These are phyloP conservation scores for Maniola hyperantus DNA, from an alignment of 2,888 invertebrate species.

Conservation along the genomic window DNA sequence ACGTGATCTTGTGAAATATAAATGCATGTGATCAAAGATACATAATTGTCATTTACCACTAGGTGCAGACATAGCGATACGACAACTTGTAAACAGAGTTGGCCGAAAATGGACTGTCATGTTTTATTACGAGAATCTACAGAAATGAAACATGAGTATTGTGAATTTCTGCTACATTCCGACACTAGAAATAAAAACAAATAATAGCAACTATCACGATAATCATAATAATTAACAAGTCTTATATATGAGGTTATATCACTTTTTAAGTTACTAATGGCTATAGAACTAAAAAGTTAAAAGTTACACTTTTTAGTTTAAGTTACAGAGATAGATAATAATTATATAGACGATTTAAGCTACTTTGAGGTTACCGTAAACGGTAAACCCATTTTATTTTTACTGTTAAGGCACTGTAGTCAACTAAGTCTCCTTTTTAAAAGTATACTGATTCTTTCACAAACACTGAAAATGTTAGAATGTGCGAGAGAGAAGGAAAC, in stretches of 20 bases:
- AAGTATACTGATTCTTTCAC: no score
- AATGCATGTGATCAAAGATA: slow-evolving; percentile 24
- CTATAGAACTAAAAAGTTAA: slow-evolving; percentile 8
- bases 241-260: slow-evolving; percentile 27
- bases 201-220: slow-evolving; percentile 15
- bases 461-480: no score
- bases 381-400: background rate
- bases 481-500: no score
- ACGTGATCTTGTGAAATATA: slow-evolving; percentile 16
- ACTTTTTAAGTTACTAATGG: slow-evolving; percentile 18
- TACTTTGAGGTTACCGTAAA: background rate
- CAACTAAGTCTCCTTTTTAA: no score
- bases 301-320: slow-evolving; percentile 18
- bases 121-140: background rate
- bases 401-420: no score
- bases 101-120: background rate
- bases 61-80: slow-evolving; percentile 31
- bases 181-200: slow-evolving; percentile 4
- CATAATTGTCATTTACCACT: slow-evolving; percentile 29
- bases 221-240: slow-evolving; percentile 30
- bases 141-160: slow-evolving; percentile 2
- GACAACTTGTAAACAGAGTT: slow-evolving; percentile 22
- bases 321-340: background rate
- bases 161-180: background rate
- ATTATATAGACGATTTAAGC: background rate